Base-by-base conservation (phyloP, 2,888 invertebrate species). In the Auanema freiburgensis region DNA sequence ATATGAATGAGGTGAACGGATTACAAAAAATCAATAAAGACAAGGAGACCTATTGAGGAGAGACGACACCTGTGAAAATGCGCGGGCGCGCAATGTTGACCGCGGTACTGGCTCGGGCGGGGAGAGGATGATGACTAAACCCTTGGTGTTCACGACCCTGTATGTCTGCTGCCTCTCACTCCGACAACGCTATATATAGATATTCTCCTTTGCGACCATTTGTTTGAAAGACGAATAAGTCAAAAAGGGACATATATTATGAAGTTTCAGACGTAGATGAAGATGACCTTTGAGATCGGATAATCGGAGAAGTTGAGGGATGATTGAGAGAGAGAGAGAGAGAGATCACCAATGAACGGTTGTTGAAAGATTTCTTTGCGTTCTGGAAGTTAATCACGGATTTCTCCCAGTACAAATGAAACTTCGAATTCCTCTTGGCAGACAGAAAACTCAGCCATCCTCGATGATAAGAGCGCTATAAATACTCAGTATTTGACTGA, bases 391-490 rank as follows among this genome's bases (percentile, higher is more conserved):
- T 23, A 61, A 6, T 61, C 61, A 25, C 55, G 24, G n/a, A 40
- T 54, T 18, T 62, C 62, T 2, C 57, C 62, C n/a, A 62, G n/a
- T 10, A 62, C 52, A 18, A 62, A 62, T 1, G 62, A 62, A 24
- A 62, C 57, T 40, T 62, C 57, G 11, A 62, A 57, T 24, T 62
- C 62, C 6, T 62, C 62, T 25, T 62, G 62, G 4, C 42, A 33
- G 18, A 62, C 10, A 4, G 62, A 44, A 44, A 62, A 62, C 42
- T 62, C 62, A 18, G 50, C 56, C 23, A 51, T 43, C 25, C 51
- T 24, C 18, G 56, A 43, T 12, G 25, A 40, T 10, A 62, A 53
- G 24, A 62, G 42, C 3, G 62, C 62, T 62, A 51, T 24, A 60
- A 62, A 6, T 46, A 33, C 33, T 33, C 33, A 33, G 33, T 5